Conservation (phyloP, 2,797 vertebrate genomes). For the Macropus fuliginosus region DNA sequence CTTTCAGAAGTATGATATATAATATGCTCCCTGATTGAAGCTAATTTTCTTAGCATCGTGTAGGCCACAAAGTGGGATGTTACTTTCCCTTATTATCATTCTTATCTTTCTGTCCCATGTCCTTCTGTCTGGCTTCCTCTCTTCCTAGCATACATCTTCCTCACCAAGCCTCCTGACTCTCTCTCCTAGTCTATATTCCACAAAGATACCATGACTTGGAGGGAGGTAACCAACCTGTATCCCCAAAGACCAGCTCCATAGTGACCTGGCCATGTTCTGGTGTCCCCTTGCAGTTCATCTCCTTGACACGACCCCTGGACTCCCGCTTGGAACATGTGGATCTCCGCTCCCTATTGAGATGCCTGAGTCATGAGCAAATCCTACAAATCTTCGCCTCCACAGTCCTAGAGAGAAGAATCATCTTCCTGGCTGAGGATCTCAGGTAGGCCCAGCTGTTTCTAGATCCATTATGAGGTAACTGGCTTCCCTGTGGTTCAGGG, state of each 20-base stretch:
- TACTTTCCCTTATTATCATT: not conserved
- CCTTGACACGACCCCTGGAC: conserved; percentile 93
- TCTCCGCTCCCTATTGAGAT: conserved; percentile 89
- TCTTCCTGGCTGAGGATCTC: conserved; percentile 94
- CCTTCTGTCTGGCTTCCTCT: not conserved
- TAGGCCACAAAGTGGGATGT: not conserved
- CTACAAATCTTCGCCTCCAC: conserved; percentile 92
- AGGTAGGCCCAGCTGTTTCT: conserved; percentile 85
- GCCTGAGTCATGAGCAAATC: conserved; percentile 90
- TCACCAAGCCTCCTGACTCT: not conserved
- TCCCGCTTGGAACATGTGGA: conserved; percentile 95
- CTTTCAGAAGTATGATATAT: not conserved
- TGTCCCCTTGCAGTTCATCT: conserved; percentile 88
- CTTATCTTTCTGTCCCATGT: not conserved
- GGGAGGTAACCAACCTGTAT: not conserved
- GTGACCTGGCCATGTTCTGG: not conserved
- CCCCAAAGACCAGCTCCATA: not conserved
- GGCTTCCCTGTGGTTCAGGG: not conserved
- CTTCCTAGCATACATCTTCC: conserved; percentile 27
- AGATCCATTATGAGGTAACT: not conserved
- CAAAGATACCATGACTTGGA: not conserved
- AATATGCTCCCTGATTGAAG: not conserved
- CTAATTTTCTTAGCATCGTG: conserved; percentile 4
- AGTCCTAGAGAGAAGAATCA: conserved; percentile 91
- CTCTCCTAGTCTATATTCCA: not conserved